phyloP scores from a whole-genome alignment of 1,140 invertebrate species.

The Drosophila lowei region DNA sequence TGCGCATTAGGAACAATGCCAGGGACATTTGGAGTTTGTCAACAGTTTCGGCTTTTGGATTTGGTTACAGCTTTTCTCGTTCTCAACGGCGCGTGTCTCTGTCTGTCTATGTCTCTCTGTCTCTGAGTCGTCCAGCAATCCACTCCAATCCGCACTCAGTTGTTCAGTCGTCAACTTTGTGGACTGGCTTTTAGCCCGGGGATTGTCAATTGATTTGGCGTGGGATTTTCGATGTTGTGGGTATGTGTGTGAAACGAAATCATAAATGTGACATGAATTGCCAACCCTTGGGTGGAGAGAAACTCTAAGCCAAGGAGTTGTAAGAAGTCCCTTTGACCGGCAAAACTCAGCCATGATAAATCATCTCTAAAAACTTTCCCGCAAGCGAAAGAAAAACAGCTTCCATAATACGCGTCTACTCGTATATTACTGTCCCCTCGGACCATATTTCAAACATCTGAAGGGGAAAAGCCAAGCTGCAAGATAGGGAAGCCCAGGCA shows the following conservation, averaged over 20 bases:
- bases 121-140: constrained; percentile 38
- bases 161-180: constrained; percentile 69
- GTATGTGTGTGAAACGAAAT: constrained; percentile 60
- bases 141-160: constrained; percentile 44
- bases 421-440: constrained; percentile 23
- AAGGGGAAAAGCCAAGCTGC: constrained; percentile 4
- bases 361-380: constrained; percentile 36
- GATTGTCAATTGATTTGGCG: constrained; percentile 68
- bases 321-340: constrained; percentile 32
- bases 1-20: constrained; percentile 64
- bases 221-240: constrained; percentile 43
- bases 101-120: constrained; percentile 36
- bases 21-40: constrained; percentile 75
- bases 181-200: constrained; percentile 60
- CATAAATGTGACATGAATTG: constrained; percentile 61
- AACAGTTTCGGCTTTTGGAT: constrained; percentile 66
- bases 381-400: constrained; percentile 1
- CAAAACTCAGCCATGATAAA: constrained; percentile 26
- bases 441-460: constrained; percentile 28
- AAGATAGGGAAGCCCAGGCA: background rate
- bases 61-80: constrained; percentile 60
- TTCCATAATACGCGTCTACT: constrained; percentile 5
- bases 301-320: too few species aligned
- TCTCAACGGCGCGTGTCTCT: constrained; percentile 55
- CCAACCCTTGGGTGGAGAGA: too few species aligned